Conservation (phyloP, 2,797 vertebrate species). For the Orestias chungarensis region DNA sequence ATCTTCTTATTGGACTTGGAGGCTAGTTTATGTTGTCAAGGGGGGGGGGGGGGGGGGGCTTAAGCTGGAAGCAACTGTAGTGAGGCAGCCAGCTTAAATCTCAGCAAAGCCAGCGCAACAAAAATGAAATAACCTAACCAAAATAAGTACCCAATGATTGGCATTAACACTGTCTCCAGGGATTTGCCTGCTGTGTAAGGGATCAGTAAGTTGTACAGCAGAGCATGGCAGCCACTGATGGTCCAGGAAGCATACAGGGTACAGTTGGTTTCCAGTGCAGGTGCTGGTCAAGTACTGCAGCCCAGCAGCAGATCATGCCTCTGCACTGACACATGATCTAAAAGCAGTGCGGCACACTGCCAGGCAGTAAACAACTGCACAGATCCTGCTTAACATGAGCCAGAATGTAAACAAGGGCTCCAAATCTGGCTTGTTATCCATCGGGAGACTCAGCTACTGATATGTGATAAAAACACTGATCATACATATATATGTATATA, state of each 20-base stretch:
- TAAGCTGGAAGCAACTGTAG: neutral
- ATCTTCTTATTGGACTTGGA: conserved; percentile 4
- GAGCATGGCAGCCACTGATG: neutral
- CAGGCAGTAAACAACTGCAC: conserved; percentile 55
- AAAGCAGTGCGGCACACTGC: conserved; percentile 58
- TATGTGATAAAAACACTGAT: neutral
- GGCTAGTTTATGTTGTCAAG: conserved; percentile 5
- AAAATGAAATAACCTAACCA: neutral
- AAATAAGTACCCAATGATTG: neutral
- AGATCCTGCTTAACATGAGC: conserved; percentile 19
- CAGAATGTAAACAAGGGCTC: conserved; percentile 48
- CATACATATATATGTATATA: no score
- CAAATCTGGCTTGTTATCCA: conserved; percentile 27
- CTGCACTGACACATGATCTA: conserved; percentile 62
- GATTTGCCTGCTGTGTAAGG: neutral
- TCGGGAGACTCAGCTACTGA: neutral
- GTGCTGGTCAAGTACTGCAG: conserved; percentile 13
- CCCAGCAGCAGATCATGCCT: conserved; percentile 43
- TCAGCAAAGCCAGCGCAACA: neutral
- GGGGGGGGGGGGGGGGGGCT: neutral
- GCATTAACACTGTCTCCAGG: neutral
- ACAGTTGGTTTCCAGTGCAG: neutral
- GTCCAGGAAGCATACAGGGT: neutral
- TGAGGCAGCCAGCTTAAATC: neutral
- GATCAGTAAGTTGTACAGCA: no score